These are phyloP conservation scores for Volucella inflata DNA, from an alignment of 2,888 invertebrate species.

Conservation along the genomic window DNA sequence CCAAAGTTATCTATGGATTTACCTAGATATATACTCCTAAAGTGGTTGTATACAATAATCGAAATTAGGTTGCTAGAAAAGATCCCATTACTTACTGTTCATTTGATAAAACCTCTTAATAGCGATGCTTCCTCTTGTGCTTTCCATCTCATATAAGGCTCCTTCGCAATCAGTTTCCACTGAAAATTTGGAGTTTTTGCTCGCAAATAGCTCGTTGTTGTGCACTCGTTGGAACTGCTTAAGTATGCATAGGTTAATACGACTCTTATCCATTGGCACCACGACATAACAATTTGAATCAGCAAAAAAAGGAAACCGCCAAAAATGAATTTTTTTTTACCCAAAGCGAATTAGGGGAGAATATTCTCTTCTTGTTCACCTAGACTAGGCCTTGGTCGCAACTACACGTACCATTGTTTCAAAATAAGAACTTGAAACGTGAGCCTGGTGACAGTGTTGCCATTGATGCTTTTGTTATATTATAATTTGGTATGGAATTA, in stretches of 20 bases:
- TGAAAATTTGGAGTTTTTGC: not conserved
- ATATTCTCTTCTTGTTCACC: not conserved
- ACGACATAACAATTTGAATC: constrained; percentile 27
- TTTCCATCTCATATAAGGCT: not conserved
- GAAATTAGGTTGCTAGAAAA: constrained; percentile 43
- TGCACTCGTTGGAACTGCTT: not conserved
- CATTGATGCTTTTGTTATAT: too few relatives aligned
- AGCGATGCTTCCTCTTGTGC: not conserved
- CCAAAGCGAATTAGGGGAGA: constrained; percentile 6
- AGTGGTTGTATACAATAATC: constrained; percentile 22
- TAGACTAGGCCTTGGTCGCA: not conserved
- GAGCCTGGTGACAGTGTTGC: not conserved
- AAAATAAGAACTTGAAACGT: not conserved
- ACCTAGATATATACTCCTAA: not conserved
- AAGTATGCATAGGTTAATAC: constrained; percentile 24
- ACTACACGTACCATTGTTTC: constrained; percentile 26
- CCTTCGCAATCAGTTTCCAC: not conserved
- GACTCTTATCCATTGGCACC: not conserved
- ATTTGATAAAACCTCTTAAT: constrained; percentile 46
- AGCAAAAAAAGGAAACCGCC: constrained; percentile 5
- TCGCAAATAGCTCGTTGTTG: not conserved
- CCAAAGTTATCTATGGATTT: constrained; percentile 5
- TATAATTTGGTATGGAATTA: too few relatives aligned
- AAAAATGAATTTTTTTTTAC: constrained; percentile 1
- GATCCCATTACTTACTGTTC: constrained; percentile 54